These are phyloP conservation scores for Heliconius cydno DNA, from an alignment of 2,888 invertebrate species.

Conservation along the genomic window DNA sequence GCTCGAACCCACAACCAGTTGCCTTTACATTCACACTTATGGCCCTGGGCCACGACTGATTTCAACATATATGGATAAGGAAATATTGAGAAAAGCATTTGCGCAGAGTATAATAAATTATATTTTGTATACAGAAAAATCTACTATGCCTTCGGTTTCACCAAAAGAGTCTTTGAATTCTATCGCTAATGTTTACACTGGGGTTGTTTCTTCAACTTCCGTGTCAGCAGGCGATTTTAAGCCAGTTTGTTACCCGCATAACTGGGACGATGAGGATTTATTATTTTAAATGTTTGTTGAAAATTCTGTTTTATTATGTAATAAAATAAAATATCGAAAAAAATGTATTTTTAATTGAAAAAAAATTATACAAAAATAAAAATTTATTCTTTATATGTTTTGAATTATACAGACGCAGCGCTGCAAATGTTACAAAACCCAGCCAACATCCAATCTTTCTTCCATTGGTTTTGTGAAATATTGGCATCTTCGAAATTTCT, in stretches of 20 bases:
- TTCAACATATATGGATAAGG: no score
- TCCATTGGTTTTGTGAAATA: slow-evolving; percentile 78
- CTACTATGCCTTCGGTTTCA: slow-evolving; percentile 44
- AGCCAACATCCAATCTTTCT: slow-evolving; percentile 74
- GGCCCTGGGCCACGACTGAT: no score
- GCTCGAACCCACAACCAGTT: no score
- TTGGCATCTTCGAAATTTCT: slow-evolving; percentile 75
- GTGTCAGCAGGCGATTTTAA: slow-evolving; percentile 63
- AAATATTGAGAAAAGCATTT: background rate
- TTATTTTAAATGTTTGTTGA: slow-evolving; percentile 60
- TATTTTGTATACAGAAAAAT: slow-evolving; percentile 25
- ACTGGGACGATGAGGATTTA: slow-evolving; percentile 77
- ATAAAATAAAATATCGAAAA: background rate
- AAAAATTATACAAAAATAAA: background rate
- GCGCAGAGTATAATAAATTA: background rate
- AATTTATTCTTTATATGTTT: no score
- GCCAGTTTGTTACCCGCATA: slow-evolving; percentile 66
- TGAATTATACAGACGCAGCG: background rate
- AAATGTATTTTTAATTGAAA: slow-evolving; percentile 7
- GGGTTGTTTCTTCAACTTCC: slow-evolving; percentile 54
- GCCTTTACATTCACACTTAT: no score
- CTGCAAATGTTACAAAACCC: slow-evolving; percentile 67
- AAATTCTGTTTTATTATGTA: background rate
- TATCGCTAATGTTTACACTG: slow-evolving; percentile 55
- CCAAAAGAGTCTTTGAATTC: slow-evolving; percentile 56